Base-by-base conservation (phyloP, 1,140 invertebrate genomes). In the Musca domestica region DNA sequence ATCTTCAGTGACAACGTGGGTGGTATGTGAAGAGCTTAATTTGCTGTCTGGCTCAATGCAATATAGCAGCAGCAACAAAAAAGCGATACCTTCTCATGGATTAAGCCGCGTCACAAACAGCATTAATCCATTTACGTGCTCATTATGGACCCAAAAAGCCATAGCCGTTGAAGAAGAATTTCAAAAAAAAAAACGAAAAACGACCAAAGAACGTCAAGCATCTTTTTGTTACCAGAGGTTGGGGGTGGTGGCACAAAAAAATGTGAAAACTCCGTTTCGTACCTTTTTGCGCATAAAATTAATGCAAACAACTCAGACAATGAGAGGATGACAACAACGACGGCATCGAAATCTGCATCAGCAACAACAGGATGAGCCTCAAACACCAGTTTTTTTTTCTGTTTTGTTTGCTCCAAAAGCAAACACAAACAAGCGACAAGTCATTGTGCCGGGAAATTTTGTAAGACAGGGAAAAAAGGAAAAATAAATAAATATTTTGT, bases 61-160 rank as follows among this genome's bases (percentile, higher is more conserved):
- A 61, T 41, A 27, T n/a, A 27, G 34, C 34, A 12, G 10, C 6
- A 41, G 4, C 6, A 5, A 41, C 6, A 41, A 41, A n/a, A n/a
- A 41, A 5, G 12, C 34, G 34, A 41, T 41, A 41, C 34, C 34
- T 7, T 41, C 56, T 34, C 56, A 61, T 61, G 56, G 56, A 61
- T 61, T 61, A 61, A 61, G 56, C 56, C 56, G 27, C 56, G 56
- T 61, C 56, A 61, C 27, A 61, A 61, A 61, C 56, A 61, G 56
- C 56, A 61, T 61, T 61, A 61, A 61, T 61, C 56, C 56, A 61
- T 61, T 61, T 61, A 61, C 56, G 27, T 61, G 56, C 27, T 61
- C 56, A 61, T 61, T 61, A 61, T 30, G 34, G 34, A 41, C 34
- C 34, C 34, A 41, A 41, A 41, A 5, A 10, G 34, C 10, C 4